A percentile compares a stretch with the other conserved stretches of the same genome.
phyloP scores from a whole-genome alignment of 2,797 vertebrate species.

The Phalloptychus januarius region DNA sequence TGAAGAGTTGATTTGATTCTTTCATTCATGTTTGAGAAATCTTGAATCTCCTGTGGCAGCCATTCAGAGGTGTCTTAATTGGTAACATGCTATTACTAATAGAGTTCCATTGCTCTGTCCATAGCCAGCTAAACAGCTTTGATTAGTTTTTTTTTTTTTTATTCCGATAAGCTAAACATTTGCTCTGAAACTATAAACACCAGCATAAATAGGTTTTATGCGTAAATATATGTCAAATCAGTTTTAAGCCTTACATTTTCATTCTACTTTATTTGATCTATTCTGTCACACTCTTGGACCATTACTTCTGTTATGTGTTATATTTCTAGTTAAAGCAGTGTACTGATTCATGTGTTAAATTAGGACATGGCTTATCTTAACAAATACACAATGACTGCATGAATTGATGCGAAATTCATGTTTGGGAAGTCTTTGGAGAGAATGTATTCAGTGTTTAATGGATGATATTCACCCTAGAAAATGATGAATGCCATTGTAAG shows the following conservation, averaged over 20 bases:
- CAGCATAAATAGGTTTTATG: neutral
- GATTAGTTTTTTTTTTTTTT: neutral
- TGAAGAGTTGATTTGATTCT: too few relatives aligned
- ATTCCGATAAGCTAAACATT: neutral
- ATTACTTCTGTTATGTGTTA: neutral
- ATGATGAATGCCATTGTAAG: conserved; percentile 16
- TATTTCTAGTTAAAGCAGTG: conserved; percentile 28
- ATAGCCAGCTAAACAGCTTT: neutral
- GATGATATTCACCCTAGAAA: conserved; percentile 29
- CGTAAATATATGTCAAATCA: neutral
- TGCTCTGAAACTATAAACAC: neutral
- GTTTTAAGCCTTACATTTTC: neutral
- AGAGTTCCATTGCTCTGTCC: neutral
- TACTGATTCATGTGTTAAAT: conserved; percentile 11
- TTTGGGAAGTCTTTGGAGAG: conserved; percentile 15
- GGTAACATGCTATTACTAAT: too few relatives aligned
- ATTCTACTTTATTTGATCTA: neutral
- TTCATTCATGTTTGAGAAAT: too few relatives aligned
- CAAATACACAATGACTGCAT: conserved; percentile 26
- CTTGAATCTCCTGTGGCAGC: too few relatives aligned
- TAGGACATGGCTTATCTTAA: conserved; percentile 18
- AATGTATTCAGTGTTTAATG: conserved; percentile 21
- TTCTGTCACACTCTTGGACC: neutral
- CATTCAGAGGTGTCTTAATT: too few relatives aligned
- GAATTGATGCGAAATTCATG: conserved; percentile 2